These are phyloP conservation scores for Corydoras maculifer DNA, from an alignment of 2,113 vertebrate genomes.

Conservation along the genomic window DNA sequence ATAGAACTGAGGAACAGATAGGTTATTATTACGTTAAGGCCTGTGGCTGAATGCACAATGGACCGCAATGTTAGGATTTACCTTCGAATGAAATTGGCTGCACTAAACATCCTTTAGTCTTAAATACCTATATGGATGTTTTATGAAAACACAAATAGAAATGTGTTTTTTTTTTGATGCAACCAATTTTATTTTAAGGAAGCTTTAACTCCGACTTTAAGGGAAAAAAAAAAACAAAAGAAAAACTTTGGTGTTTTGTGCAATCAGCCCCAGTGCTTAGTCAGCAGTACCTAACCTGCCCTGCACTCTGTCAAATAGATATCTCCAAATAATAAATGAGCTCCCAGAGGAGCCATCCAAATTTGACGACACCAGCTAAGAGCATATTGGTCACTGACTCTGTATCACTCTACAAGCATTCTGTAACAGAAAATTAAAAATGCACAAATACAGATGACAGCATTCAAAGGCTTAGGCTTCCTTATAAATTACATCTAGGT, in stretches of 20 bases:
- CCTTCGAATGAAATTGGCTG: too few species aligned
- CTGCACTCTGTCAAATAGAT: conserved; percentile 86
- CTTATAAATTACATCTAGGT: conserved; percentile 78
- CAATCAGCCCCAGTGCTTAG: conserved; percentile 66
- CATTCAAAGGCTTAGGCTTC: conserved; percentile 83
- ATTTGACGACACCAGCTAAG: conserved; percentile 72
- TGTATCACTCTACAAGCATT: conserved; percentile 55
- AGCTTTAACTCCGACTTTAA: too few species aligned
- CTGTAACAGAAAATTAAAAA: conserved; percentile 96
- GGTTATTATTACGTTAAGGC: too few species aligned
- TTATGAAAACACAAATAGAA: background rate
- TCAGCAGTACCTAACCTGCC: conserved; percentile 75
- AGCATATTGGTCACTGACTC: conserved; percentile 83
- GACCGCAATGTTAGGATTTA: too few species aligned
- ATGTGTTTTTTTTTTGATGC: too few species aligned
- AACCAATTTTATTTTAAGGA: too few species aligned
- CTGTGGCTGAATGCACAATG: too few species aligned
- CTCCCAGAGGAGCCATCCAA: conserved; percentile 86
- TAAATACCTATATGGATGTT: background rate
- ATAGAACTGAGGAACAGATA: too few species aligned
- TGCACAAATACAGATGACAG: conserved; percentile 74
- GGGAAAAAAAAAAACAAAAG: too few species aligned
- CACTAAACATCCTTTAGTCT: too few species aligned
- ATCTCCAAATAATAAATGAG: conserved; percentile 99
- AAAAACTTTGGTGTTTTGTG: too few species aligned